These are phyloP conservation scores for Sorex araneus DNA, from an alignment of 2,113 vertebrate genomes.

Conservation along the genomic window DNA sequence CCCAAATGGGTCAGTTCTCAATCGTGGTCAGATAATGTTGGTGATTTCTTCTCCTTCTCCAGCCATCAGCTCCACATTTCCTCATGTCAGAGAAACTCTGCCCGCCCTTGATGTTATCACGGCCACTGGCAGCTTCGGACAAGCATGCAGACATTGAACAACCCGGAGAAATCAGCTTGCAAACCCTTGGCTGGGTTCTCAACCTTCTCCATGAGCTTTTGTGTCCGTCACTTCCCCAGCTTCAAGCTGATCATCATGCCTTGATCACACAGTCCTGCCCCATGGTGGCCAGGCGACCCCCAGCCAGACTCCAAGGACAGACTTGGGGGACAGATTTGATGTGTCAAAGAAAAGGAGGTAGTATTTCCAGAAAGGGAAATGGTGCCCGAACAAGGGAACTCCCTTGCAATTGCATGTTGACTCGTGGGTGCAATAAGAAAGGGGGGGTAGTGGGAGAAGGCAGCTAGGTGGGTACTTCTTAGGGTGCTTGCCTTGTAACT, in stretches of 20 bases:
- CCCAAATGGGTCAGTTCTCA: not conserved
- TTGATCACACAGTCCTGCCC: no score
- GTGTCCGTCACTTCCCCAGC: not conserved
- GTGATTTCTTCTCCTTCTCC: not conserved
- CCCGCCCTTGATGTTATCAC: not conserved
- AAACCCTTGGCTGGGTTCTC: not conserved
- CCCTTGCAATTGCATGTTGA: constrained; percentile 68
- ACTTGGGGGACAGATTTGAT: not conserved
- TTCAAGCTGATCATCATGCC: not conserved
- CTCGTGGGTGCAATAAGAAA: constrained; percentile 73
- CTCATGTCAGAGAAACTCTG: not conserved
- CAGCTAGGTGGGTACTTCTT: constrained; percentile 51
- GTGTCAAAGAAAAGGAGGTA: not conserved
- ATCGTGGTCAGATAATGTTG: not conserved
- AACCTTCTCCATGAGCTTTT: not conserved
- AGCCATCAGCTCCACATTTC: not conserved
- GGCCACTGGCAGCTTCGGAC: not conserved
- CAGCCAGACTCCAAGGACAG: not conserved
- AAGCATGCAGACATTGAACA: no score
- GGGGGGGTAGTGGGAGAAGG: constrained; percentile 41
- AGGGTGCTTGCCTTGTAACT: no score
- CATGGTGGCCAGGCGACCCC: not conserved
- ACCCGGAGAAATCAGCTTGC: not conserved
- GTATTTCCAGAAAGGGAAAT: not conserved
- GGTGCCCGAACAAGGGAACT: not conserved